phyloP scores from a whole-genome alignment of 2,888 invertebrate genomes.

The Apomyelois bistriatella region DNA sequence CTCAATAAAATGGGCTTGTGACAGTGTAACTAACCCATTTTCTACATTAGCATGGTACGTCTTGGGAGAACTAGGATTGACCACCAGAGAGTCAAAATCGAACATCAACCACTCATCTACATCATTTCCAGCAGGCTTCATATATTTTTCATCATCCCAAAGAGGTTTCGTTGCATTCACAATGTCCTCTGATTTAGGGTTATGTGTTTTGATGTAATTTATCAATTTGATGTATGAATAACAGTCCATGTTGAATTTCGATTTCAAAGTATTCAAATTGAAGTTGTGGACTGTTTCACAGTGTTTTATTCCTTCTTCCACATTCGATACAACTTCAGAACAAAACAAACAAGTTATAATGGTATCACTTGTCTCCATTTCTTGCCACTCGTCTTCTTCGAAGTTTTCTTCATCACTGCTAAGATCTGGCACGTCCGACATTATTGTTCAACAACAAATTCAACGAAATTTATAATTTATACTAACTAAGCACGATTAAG shows the following conservation, averaged over 20 bases:
- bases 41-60: constrained; percentile 81
- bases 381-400: constrained; percentile 74
- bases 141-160: constrained; percentile 89
- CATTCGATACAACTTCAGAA: constrained; percentile 75
- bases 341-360: constrained; percentile 87
- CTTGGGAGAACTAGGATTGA: constrained; percentile 58
- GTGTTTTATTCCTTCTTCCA: constrained; percentile 84
- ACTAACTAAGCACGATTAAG: no score
- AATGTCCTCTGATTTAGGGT: constrained; percentile 78
- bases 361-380: constrained; percentile 64
- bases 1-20: constrained; percentile 81
- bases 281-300: constrained; percentile 83
- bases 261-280: constrained; percentile 82
- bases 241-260: constrained; percentile 87
- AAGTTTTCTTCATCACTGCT: constrained; percentile 74
- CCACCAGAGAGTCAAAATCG: constrained; percentile 80
- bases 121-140: constrained; percentile 86
- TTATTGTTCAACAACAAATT: constrained; percentile 24
- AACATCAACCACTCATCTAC: constrained; percentile 88
- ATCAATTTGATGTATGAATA: constrained; percentile 90
- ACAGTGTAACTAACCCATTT: constrained; percentile 80
- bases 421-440: constrained; percentile 72
- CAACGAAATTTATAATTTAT: no score
- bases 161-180: constrained; percentile 70
- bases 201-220: constrained; percentile 86